These are phyloP conservation scores for Aythya baeri DNA, from an alignment of 2,113 vertebrate species.

Conservation along the genomic window DNA sequence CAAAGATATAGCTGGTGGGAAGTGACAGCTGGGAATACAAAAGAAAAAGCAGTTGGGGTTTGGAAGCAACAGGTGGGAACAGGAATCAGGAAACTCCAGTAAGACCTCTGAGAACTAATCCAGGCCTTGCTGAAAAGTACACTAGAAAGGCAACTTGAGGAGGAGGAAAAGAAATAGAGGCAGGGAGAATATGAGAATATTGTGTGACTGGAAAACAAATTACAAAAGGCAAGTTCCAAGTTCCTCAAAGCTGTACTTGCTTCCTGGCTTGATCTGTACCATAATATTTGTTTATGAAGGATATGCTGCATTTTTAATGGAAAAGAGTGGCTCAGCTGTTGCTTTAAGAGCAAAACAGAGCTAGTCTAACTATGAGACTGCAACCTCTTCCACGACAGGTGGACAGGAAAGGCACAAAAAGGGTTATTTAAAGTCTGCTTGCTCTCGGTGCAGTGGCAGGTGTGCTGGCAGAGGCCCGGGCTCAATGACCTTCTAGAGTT, in stretches of 20 bases:
- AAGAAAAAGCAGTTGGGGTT: background rate
- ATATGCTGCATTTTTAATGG: fast-evolving
- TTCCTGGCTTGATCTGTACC: fast-evolving
- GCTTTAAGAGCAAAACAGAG: background rate
- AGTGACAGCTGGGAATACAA: conserved; percentile 41
- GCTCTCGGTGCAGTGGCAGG: conserved; percentile 10
- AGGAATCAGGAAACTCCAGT: background rate
- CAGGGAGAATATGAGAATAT: background rate
- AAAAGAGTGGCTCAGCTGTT: background rate
- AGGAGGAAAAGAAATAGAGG: background rate
- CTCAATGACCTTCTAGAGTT: conserved; percentile 32
- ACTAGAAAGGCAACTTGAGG: background rate
- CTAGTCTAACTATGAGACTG: background rate
- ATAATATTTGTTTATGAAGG: background rate
- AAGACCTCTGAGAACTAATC: background rate
- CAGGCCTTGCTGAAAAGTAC: background rate
- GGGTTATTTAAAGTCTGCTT: conserved; percentile 53
- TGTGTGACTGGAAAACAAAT: background rate
- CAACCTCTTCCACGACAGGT: conserved; percentile 30
- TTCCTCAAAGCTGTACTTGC: background rate
- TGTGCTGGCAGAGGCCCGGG: conserved; percentile 44
- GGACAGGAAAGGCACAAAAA: conserved; percentile 58
- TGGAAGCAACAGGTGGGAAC: conserved; percentile 6
- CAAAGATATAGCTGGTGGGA: background rate
- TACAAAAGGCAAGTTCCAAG: background rate